Evolutionary conservation across 1,140 invertebrate genomes (phyloP), one percentile per base, ranked within the genome.

Genomic region (Pemphigus obesinymphae): DNA sequence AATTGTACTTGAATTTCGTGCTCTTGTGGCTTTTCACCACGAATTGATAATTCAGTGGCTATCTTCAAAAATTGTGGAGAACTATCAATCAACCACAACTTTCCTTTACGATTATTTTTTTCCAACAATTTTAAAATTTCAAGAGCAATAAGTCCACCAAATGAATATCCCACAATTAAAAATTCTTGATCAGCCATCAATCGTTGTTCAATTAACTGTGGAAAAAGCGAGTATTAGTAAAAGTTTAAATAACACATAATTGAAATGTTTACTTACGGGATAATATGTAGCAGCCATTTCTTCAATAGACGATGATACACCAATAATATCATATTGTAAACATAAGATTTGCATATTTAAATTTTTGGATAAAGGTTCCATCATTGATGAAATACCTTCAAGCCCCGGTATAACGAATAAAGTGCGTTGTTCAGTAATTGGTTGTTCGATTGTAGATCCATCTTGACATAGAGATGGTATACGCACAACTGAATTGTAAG

Each of bases 341-440:
- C 92, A 92, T 86, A 91, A 90, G 1, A 90, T 89, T 83, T 92
- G 90, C 82, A 88, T 88, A 82, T 90, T 88, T 37, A 94, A 85
- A 58, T 91, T 88, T 10, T 86, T 87, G 61, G 90, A 89, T 2
- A 94, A 84, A 5, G 89, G 86, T 85, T 90, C 88, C 84, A 94
- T 84, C 0, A 89, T 88, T 1, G 88, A 84, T 0, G 90, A 90
- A 70, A 90, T 89, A 23, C 89, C 88, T 89, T 96, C 95, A 61
- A 96, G 88, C 23, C 95, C 94, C 78, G 95, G 95, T 53, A 96
- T 87, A 83, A 95, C 89, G 85, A 95, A 94, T 83, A 93, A 88
- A 76, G 83, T 82, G 15, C 31, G 78, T 17, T 83, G 31, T 20
- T 48, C 45, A 8, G 31, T 37, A 5, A 50, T 55, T 37, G 82